A percentile compares a stretch with the other conserved stretches of the same genome.
Evolutionary conservation across 2,113 vertebrate species (phyloP).

Genomic region (Thalassarche chlororhynchos): DNA sequence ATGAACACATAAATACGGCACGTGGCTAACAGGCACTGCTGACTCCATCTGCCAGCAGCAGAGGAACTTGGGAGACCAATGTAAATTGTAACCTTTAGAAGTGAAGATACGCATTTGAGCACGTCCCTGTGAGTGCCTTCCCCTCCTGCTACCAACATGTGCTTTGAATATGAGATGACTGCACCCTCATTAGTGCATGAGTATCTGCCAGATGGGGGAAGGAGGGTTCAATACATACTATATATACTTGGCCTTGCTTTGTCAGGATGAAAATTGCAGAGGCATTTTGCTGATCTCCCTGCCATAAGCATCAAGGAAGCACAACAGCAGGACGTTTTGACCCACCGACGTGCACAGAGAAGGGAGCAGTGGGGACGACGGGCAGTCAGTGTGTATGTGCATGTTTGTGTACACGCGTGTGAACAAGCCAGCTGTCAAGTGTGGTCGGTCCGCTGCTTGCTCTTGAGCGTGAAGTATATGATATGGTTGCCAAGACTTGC

Average conservation of each 20-base stretch:
- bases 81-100: constrained; percentile 21
- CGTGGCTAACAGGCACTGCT: neutral
- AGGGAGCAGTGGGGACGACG: neutral
- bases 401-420: neutral
- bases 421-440: neutral
- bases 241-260: neutral
- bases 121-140: neutral
- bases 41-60: constrained; percentile 30
- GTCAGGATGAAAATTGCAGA: neutral
- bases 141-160: neutral
- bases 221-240: neutral
- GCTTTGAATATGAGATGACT: neutral
- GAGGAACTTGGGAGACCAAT: neutral
- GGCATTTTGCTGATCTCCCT: neutral
- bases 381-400: rapidly evolving
- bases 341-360: rapidly evolving
- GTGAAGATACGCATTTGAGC: neutral
- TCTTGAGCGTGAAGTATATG: neutral
- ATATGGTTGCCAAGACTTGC: neutral
- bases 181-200: neutral
- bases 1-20: neutral
- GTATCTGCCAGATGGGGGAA: neutral
- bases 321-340: neutral
- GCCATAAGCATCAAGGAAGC: neutral
- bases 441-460: neutral